Conservation (phyloP, 2,113 vertebrate genomes). For the Corythornis vintsioides region DNA sequence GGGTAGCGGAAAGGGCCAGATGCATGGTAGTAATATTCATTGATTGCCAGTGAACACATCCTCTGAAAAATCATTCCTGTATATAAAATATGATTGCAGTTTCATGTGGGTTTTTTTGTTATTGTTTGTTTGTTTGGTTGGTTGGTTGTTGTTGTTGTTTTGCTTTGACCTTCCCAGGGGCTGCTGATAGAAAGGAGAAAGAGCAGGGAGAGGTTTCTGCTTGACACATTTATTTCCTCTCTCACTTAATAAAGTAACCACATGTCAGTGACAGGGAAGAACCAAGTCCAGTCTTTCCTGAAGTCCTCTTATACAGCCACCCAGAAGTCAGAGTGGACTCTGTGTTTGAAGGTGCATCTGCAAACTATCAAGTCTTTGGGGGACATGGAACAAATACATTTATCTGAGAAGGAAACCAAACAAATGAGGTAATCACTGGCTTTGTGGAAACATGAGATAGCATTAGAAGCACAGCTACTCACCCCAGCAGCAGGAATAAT, state of each 20-base stretch:
- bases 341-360: not conserved
- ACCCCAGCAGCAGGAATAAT: not conserved
- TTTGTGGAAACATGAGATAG: not conserved
- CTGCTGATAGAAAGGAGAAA: not conserved
- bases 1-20: not conserved
- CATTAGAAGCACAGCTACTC: not conserved
- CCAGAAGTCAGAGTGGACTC: not conserved
- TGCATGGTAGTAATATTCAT: not conserved
- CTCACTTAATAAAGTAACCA: not conserved
- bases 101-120: not conserved
- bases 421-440: not conserved
- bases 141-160: not conserved
- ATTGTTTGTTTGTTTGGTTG: not conserved
- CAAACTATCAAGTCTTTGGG: not conserved
- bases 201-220: not conserved
- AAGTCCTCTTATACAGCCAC: not conserved
- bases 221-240: not conserved
- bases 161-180: not conserved
- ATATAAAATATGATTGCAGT: fast-evolving
- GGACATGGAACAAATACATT: not conserved
- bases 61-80: not conserved
- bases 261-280: not conserved
- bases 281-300: not conserved
- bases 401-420: not conserved
- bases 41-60: fast-evolving